Percentiles rank a stretch among this genome's conserved stretches.
phyloP scores from a whole-genome alignment of 53 echinoderm and acorn worm species.

The Holothuria leucospilota region DNA sequence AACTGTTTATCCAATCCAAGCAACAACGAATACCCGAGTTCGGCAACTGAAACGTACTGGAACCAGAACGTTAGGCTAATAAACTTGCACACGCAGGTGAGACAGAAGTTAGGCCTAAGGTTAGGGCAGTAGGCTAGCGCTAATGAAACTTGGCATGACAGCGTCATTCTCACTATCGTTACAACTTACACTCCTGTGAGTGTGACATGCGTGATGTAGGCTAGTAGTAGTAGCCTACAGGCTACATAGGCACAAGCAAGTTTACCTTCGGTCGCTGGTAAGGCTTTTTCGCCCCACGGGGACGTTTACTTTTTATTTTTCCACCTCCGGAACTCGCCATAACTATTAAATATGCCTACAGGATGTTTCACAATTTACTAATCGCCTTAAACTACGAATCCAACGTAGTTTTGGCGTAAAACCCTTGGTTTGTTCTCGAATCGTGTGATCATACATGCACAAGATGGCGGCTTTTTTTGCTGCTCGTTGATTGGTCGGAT shows the following conservation, averaged over 20 bases:
- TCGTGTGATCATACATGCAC: slow-evolving; percentile 39
- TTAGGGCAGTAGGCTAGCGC: background rate
- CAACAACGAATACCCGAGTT: too few species aligned
- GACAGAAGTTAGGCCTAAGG: too few species aligned
- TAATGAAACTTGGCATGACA: too few species aligned
- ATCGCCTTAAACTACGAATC: slow-evolving; percentile 43
- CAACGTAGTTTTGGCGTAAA: slow-evolving; percentile 36
- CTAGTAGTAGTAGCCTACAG: too few species aligned
- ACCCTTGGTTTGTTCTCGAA: slow-evolving; percentile 4
- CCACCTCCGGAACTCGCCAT: slow-evolving; percentile 96
- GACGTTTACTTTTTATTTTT: slow-evolving; percentile 90
- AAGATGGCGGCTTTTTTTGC: slow-evolving; percentile 98
- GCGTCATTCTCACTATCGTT: too few species aligned
- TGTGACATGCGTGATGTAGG: too few species aligned
- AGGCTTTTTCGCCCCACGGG: slow-evolving; percentile 79
- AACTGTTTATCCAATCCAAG: too few species aligned
- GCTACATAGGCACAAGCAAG: background rate
- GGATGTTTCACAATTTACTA: background rate
- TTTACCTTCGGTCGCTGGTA: slow-evolving; percentile 91
- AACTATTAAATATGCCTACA: slow-evolving; percentile 47
- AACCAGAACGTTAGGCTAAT: too few species aligned
- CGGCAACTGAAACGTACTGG: too few species aligned
- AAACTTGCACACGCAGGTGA: too few species aligned
- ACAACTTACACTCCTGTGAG: slow-evolving; percentile 39
- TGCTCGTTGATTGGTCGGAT: slow-evolving; percentile 83